Percentiles rank a stretch among this genome's conserved stretches.
Evolutionary conservation across 2,888 invertebrate genomes (phyloP).

Genomic region (Tortricodes alternella): DNA sequence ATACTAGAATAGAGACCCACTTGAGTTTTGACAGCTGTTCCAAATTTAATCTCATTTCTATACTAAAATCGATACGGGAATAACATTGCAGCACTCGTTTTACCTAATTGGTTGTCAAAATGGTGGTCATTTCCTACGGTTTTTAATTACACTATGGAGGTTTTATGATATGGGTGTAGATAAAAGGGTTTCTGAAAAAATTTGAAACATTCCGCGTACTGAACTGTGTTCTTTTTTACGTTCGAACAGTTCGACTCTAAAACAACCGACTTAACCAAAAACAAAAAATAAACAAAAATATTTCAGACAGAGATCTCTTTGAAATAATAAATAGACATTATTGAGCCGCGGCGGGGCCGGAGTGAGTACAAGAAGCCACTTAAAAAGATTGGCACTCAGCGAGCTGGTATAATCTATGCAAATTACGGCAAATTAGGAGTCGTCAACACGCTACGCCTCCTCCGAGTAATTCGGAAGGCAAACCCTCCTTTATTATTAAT

Average conservation of each 20-base stretch:
- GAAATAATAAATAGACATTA: conserved; percentile 72
- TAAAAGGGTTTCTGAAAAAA: too few species aligned
- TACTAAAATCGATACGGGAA: too few species aligned
- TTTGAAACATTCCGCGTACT: too few species aligned
- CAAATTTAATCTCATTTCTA: too few species aligned
- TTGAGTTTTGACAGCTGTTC: too few species aligned
- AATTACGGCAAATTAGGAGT: conserved; percentile 82
- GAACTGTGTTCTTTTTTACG: too few species aligned
- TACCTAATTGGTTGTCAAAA: too few species aligned
- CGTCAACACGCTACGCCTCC: conserved; percentile 76
- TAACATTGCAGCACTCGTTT: too few species aligned
- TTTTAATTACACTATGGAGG: too few species aligned
- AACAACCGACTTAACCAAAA: neutral
- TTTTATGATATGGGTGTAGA: too few species aligned
- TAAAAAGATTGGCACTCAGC: conserved; percentile 83
- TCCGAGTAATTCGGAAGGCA: conserved; percentile 75
- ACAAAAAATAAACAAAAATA: conserved; percentile 49
- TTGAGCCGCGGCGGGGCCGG: conserved; percentile 70
- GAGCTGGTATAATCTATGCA: conserved; percentile 82
- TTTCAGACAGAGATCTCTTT: conserved; percentile 56
- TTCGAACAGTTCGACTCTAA: neutral
- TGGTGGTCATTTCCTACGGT: too few species aligned
- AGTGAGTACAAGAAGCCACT: conserved; percentile 80
- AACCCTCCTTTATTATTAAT: conserved; percentile 82
- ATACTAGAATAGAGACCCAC: too few species aligned